Percentiles rank a stretch among this genome's conserved stretches.
These are phyloP conservation scores for Metallyticus violacea DNA, from an alignment of 2,888 invertebrate genomes.

Conservation along the genomic window DNA sequence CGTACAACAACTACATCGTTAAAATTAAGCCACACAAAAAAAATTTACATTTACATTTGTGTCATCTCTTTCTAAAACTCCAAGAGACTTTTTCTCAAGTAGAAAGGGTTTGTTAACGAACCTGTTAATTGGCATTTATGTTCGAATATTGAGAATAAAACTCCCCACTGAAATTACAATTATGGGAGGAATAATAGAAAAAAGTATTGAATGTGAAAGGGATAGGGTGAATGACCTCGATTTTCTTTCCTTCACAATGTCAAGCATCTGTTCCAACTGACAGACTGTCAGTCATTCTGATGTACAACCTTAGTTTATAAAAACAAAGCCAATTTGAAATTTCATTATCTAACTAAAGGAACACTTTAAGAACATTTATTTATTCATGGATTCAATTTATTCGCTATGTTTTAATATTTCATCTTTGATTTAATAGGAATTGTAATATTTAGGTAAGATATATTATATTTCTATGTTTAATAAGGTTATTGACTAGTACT, in stretches of 20 bases:
- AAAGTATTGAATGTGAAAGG: background rate
- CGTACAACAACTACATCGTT: background rate
- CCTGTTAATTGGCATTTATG: background rate
- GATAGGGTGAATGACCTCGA: background rate
- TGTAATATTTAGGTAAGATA: too few relatives aligned
- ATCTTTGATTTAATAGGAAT: too few relatives aligned
- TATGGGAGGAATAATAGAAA: background rate
- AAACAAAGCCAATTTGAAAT: background rate
- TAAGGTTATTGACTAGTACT: too few relatives aligned
- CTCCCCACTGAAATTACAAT: background rate
- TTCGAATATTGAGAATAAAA: background rate
- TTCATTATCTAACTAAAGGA: background rate
- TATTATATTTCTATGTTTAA: too few relatives aligned
- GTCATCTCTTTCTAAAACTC: background rate
- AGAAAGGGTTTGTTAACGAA: background rate
- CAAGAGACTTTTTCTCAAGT: background rate
- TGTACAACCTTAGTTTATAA: background rate
- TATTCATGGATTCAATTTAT: too few relatives aligned
- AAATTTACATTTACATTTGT: background rate
- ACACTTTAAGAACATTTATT: too few relatives aligned
- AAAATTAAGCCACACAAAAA: background rate
- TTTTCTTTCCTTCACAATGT: background rate
- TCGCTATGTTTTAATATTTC: too few relatives aligned
- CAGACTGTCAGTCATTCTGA: background rate
- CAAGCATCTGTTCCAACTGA: background rate